phyloP scores from a whole-genome alignment of 2,113 vertebrate genomes.

The Xenotilapia flavipinnis region DNA sequence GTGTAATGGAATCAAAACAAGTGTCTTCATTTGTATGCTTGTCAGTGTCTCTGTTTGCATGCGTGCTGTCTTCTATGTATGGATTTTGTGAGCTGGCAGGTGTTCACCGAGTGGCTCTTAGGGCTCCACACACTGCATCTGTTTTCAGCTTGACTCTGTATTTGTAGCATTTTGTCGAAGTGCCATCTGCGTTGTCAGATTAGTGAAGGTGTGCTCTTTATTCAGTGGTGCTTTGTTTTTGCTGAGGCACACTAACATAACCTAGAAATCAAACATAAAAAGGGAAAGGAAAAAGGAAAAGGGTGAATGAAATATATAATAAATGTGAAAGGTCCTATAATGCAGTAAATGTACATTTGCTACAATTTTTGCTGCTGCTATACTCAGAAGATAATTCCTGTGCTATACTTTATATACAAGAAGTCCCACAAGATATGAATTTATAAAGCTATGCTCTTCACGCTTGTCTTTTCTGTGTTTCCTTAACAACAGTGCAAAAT shows the following conservation, averaged over 20 bases:
- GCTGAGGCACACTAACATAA: background rate
- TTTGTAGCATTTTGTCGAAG: background rate
- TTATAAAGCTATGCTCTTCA: background rate
- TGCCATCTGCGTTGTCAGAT: background rate
- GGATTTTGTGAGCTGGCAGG: background rate
- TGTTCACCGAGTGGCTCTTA: background rate
- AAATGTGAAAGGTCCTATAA: background rate
- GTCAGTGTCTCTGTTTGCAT: slow-evolving; percentile 1
- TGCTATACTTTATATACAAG: background rate
- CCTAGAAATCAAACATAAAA: background rate
- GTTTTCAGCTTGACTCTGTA: background rate
- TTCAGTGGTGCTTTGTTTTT: background rate
- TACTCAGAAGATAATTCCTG: background rate
- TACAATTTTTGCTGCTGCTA: background rate
- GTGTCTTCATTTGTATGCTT: slow-evolving; percentile 29
- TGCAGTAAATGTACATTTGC: background rate
- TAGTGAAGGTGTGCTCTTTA: background rate
- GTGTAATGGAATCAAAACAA: slow-evolving; percentile 1
- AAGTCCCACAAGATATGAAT: background rate
- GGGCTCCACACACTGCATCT: background rate
- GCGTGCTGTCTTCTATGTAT: background rate
- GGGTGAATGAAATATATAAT: background rate
- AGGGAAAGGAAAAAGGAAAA: background rate
- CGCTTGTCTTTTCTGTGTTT: background rate
- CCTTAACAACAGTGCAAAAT: background rate